Conservation (phyloP, 2,797 vertebrate genomes). For the Anabas testudineus region DNA sequence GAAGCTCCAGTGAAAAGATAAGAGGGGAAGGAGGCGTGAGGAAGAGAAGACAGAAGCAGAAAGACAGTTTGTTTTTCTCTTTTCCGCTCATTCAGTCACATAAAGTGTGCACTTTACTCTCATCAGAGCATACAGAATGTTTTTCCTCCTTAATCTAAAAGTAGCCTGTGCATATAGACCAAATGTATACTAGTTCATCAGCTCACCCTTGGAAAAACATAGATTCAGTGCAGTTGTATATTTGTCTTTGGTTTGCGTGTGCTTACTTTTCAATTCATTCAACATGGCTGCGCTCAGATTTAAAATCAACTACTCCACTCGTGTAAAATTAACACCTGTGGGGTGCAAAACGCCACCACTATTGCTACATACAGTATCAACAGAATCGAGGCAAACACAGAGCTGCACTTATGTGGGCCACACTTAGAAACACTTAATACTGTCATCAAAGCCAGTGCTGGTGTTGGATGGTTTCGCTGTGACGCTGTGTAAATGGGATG, state of each 20-base stretch:
- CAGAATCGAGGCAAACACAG: constrained; percentile 48
- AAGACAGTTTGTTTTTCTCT: constrained; percentile 45
- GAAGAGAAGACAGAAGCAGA: constrained; percentile 32
- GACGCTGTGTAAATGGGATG: constrained; percentile 30
- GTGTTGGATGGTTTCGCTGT: constrained; percentile 41
- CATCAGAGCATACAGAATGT: constrained; percentile 21
- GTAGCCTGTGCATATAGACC: constrained; percentile 29
- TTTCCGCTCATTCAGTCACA: constrained; percentile 27
- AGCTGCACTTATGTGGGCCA: constrained; percentile 39
- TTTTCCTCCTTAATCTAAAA: constrained; percentile 53
- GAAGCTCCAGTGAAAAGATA: constrained; percentile 34
- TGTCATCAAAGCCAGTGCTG: constrained; percentile 51
- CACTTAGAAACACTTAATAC: constrained; percentile 66
- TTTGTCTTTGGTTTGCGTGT: constrained; percentile 67
- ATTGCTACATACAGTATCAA: constrained; percentile 39
- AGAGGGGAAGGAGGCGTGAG: not conserved
- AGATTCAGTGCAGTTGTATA: constrained; percentile 41
- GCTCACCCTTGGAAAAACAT: constrained; percentile 53
- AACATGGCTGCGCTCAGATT: constrained; percentile 43
- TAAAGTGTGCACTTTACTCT: constrained; percentile 13
- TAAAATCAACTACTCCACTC: constrained; percentile 57
- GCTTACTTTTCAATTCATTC: constrained; percentile 55
- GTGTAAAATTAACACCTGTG: constrained; percentile 65
- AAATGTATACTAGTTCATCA: constrained; percentile 59
- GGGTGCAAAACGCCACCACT: constrained; percentile 44